Base-by-base conservation (phyloP, 2,113 vertebrate species). In the Pseudopipra pipra region DNA sequence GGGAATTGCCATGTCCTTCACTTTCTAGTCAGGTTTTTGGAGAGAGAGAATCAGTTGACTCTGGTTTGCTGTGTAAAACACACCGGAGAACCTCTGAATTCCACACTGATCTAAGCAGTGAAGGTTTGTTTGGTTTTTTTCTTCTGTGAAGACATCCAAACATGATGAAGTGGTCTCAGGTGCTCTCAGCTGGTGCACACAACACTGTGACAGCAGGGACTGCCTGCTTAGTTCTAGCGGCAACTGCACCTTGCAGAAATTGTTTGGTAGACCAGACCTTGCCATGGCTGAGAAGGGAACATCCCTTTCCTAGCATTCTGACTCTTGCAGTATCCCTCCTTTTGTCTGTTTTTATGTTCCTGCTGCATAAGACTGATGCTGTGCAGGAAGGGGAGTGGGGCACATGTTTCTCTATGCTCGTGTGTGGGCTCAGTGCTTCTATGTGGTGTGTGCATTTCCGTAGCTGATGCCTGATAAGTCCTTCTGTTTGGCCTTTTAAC, bases 401-500 rank as follows among this genome's bases (percentile, higher is more conserved):
- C 95, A 95, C 31, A 8, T 85, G 89, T 97, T 98, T 94, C 87
- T 92, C 87, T 98, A 70, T 96, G 97, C 98, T 98, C 94, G 5
- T 90, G 63, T 96, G 97, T 93, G 97, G 97, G 96, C 96, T 90
- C 94, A 93, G 93, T 96, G 97, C 95, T 98, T 97, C 95, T 97
- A 39, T 97, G 98, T 95, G 97, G 97, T 95, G 96, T 95, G 93
- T 83, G 94, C 95, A 90, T 96, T 93, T 98, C 97, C 43, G 43
- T 97, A 96, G 96, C 97, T 74, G 97, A 85, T 97, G 97, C 94
- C 97, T 98, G 98, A 98, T 98, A 95, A 97, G 97, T 98, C 95
- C 95, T 97, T 98, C 97, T 99, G 98, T 99, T 99, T 99, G 99
- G 99, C 98, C 99, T 99, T 97, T 98, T 99, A 99, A 99, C 99